A percentile compares a stretch with the other conserved stretches of the same genome.
Evolutionary conservation across 2,888 invertebrate species (phyloP).

Genomic region (Napeogenes sylphis): DNA sequence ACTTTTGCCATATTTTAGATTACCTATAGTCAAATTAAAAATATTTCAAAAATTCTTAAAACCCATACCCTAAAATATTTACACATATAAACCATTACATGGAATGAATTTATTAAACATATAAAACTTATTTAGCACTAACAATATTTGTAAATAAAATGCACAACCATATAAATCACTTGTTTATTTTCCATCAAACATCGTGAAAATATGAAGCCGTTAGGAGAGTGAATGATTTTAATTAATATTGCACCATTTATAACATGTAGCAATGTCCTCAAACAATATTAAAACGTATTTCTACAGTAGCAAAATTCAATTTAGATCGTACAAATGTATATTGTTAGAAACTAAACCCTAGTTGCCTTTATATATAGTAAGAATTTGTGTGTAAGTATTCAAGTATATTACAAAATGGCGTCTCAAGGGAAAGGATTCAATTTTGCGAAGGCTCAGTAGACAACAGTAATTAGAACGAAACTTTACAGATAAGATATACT

Average conservation of each 20-base stretch:
- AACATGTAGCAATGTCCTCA: background rate
- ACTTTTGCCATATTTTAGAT: background rate
- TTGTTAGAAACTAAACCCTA: background rate
- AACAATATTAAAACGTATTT: background rate
- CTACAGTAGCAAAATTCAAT: no score
- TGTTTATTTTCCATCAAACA: background rate
- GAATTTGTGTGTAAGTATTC: background rate
- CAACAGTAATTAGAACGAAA: slow-evolving; percentile 19
- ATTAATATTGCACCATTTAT: slow-evolving; percentile 12
- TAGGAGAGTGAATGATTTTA: slow-evolving; percentile 3
- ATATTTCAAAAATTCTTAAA: no score
- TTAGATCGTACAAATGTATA: no score
- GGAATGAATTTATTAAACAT: no score
- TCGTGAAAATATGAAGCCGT: no score
- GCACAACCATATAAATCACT: background rate
- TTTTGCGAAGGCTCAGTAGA: slow-evolving; percentile 18
- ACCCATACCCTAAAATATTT: no score
- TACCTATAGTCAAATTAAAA: no score
- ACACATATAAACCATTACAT: no score
- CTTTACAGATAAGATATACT: background rate
- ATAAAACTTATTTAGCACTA: no score
- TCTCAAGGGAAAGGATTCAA: slow-evolving; percentile 23
- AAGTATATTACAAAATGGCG: slow-evolving; percentile 14
- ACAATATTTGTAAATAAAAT: background rate
- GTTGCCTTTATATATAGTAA: background rate